These are phyloP conservation scores for Rotaria socialis DNA, from an alignment of 2,888 invertebrate species.

Conservation along the genomic window DNA sequence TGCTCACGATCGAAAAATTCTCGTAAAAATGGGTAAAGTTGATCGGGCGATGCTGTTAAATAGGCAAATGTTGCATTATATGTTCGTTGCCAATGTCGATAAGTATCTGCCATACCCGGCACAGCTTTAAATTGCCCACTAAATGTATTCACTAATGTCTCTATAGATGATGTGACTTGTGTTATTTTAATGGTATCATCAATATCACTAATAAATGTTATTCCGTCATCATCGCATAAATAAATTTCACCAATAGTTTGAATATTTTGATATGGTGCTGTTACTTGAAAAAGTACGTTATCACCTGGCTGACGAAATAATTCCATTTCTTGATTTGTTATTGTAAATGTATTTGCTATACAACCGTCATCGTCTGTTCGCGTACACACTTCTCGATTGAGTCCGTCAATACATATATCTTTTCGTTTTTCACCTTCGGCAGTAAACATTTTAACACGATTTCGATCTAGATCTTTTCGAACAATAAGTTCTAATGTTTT, in stretches of 20 bases:
- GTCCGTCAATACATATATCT: background rate
- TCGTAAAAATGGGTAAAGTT: background rate
- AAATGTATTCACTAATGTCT: constrained; percentile 10
- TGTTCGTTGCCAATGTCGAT: background rate
- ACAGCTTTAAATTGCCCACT: background rate
- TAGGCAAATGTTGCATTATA: background rate
- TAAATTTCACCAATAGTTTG: background rate
- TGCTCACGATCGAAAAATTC: background rate
- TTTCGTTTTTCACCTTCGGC: background rate
- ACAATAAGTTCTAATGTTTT: background rate
- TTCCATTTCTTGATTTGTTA: background rate
- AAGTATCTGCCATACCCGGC: background rate
- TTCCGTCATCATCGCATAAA: background rate
- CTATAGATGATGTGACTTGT: background rate
- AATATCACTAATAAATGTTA: constrained; percentile 15
- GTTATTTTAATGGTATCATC: background rate
- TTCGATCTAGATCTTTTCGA: background rate
- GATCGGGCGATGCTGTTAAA: background rate
- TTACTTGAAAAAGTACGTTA: background rate
- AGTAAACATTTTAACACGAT: background rate
- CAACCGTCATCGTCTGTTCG: background rate
- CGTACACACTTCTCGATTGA: background rate
- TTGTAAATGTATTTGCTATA: background rate
- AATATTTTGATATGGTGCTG: background rate
- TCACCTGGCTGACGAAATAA: background rate